These are phyloP conservation scores for Ptychodera flava DNA, from an alignment of 35 echinoderm and acorn worm genomes.

Conservation along the genomic window DNA sequence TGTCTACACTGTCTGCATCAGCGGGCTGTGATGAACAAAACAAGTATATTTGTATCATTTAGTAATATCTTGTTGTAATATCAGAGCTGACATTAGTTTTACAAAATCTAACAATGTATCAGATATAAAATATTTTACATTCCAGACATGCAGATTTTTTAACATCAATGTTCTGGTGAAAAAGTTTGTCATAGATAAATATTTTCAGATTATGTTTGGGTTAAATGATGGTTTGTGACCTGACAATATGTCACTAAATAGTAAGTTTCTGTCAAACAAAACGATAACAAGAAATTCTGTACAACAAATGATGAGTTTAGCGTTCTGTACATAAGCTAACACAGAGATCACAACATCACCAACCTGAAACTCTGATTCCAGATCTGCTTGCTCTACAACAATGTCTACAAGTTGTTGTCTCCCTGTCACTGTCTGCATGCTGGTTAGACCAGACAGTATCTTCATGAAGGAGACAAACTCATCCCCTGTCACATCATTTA, in stretches of 20 bases:
- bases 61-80: slow-evolving; percentile 8
- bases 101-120: not conserved
- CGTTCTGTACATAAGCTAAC: no score
- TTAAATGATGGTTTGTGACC: no score
- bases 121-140: not conserved
- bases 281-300: no score
- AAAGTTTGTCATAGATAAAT: not conserved
- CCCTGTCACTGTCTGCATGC: slow-evolving; percentile 75
- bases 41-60: no score
- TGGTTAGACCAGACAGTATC: slow-evolving; percentile 48
- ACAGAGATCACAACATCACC: no score
- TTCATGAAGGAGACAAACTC: slow-evolving; percentile 90
- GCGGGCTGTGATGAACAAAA: slow-evolving; percentile 42
- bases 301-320: no score
- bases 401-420: slow-evolving; percentile 71
- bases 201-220: not conserved
- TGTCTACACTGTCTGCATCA: slow-evolving; percentile 81
- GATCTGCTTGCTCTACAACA: slow-evolving; percentile 66
- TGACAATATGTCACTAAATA: no score
- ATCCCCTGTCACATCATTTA: slow-evolving; percentile 83
- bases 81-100: not conserved
- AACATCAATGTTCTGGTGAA: not conserved
- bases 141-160: not conserved
- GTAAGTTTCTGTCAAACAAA: no score
- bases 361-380: slow-evolving; percentile 69